Evolutionary conservation across 2,113 vertebrate genomes (phyloP).

Genomic region (Tonatia bakeri): DNA sequence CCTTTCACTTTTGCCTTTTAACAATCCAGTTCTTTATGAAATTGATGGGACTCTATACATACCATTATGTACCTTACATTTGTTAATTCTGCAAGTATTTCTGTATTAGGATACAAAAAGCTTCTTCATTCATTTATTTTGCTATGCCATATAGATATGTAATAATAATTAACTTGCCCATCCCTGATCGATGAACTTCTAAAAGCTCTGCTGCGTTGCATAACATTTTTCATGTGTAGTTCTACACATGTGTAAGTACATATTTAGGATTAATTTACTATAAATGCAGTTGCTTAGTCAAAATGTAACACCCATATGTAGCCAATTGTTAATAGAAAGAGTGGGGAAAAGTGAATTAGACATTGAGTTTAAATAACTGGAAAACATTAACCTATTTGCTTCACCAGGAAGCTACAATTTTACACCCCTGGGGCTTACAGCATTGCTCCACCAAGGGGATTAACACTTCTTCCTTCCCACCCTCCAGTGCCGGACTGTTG

Average conservation of each 20-base stretch:
- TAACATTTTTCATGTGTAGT: background rate
- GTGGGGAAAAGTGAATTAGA: too few species aligned
- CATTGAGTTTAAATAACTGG: too few species aligned
- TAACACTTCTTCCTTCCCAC: too few species aligned
- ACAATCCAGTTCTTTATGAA: background rate
- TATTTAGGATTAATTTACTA: background rate
- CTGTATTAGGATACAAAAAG: background rate
- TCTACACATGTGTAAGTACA: background rate
- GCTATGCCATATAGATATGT: background rate
- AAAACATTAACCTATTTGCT: too few species aligned
- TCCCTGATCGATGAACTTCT: background rate
- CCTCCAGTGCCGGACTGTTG: too few species aligned
- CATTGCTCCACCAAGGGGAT: too few species aligned
- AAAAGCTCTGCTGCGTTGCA: background rate
- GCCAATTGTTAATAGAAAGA: too few species aligned
- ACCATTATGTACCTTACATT: background rate
- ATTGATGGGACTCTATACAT: background rate
- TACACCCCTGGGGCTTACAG: too few species aligned
- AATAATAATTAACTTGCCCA: background rate
- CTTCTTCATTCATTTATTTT: background rate
- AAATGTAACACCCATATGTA: background rate
- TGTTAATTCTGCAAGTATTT: background rate
- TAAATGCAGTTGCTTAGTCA: background rate
- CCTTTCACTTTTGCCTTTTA: background rate
- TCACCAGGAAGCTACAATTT: too few species aligned